These are phyloP conservation scores for Dipodomys merriami DNA, from an alignment of 2,113 vertebrate species.

Conservation along the genomic window DNA sequence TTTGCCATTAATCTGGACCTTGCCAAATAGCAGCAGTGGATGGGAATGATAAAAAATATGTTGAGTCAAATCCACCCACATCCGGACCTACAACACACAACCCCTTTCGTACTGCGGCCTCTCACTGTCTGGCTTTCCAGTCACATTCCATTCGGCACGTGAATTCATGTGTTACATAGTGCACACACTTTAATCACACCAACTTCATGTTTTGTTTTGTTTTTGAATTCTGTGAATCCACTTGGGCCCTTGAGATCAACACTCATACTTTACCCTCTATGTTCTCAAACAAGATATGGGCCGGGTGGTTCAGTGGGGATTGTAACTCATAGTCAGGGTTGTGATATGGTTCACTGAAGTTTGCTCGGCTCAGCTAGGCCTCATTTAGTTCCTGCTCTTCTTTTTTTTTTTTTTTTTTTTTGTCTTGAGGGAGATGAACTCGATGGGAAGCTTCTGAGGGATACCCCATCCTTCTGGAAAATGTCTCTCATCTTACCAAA, in stretches of 20 bases:
- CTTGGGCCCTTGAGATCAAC: background rate
- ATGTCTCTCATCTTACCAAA: slow-evolving; percentile 87
- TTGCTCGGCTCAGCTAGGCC: no score
- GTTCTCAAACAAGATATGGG: background rate
- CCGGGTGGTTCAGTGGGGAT: no score
- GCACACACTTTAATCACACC: background rate
- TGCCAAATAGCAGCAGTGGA: slow-evolving; percentile 48
- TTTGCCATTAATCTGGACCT: slow-evolving; percentile 40
- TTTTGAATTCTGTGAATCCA: background rate
- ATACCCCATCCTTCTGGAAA: background rate
- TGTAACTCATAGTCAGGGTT: fast-evolving
- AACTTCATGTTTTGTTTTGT: background rate
- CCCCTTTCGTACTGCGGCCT: background rate
- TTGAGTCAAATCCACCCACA: slow-evolving; percentile 63
- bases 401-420: no score
- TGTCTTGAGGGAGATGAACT: background rate
- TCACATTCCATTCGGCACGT: background rate
- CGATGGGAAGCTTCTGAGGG: slow-evolving; percentile 1
- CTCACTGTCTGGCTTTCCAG: background rate
- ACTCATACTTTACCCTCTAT: background rate
- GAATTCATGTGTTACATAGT: background rate
- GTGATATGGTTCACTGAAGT: background rate
- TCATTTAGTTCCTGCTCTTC: background rate
- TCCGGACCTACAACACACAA: background rate
- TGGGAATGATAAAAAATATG: slow-evolving; percentile 32